Conservation (phyloP, 2,888 invertebrate genomes). For the Campopleginae sp. region DNA sequence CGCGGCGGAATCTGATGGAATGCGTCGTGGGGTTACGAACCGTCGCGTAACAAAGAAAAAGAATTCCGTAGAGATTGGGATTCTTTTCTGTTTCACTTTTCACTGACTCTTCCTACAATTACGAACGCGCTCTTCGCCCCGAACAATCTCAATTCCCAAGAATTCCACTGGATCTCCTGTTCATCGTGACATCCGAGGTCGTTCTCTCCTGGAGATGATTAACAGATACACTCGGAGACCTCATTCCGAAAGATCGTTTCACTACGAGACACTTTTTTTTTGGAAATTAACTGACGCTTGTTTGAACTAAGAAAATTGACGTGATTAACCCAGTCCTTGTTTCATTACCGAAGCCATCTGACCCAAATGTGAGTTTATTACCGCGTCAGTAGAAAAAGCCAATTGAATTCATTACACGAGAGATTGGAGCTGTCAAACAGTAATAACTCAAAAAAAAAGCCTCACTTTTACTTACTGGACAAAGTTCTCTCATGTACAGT, state of each 20-base stretch:
- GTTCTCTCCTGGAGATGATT: constrained; percentile 23
- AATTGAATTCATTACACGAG: neutral
- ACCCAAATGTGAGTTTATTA: constrained; percentile 5
- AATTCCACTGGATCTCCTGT: constrained; percentile 49
- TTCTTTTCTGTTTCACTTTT: constrained; percentile 47
- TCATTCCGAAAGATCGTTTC: constrained; percentile 37
- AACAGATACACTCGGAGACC: constrained; percentile 26
- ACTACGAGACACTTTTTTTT: neutral
- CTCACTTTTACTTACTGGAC: neutral
- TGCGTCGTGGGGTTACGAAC: constrained; percentile 56
- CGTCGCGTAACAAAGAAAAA: constrained; percentile 16
- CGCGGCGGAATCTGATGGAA: constrained; percentile 55
- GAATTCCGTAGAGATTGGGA: constrained; percentile 38
- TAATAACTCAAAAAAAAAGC: neutral
- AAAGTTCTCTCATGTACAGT: neutral
- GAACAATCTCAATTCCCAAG: constrained; percentile 52
- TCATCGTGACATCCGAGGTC: constrained; percentile 27
- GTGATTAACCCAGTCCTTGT: constrained; percentile 24
- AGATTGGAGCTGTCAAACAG: constrained; percentile 1
- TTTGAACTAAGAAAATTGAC: constrained; percentile 4
- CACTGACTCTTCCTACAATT: constrained; percentile 50
- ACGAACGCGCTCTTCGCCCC: constrained; percentile 33
- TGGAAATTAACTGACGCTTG: constrained; percentile 13
- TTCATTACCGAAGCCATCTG: neutral
- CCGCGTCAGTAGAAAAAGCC: neutral